phyloP scores from a whole-genome alignment of 2,113 vertebrate genomes.

The Stigmatopora nigra region DNA sequence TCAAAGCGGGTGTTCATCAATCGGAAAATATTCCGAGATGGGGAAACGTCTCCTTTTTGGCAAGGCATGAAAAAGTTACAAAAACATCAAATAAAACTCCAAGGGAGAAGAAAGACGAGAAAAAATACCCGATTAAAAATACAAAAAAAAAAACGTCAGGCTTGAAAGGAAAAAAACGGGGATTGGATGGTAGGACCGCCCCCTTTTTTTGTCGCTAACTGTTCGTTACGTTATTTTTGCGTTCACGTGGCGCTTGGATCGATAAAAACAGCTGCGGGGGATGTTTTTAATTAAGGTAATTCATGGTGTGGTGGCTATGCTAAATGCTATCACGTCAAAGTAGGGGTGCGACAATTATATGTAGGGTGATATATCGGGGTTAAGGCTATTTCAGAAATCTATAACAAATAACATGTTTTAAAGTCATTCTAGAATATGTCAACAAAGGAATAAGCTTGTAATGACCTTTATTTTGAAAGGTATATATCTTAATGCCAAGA shows the following conservation, averaged over 20 bases:
- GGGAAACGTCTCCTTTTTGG: constrained; percentile 62
- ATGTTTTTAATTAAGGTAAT: constrained; percentile 74
- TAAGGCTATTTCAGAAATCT: too few relatives aligned
- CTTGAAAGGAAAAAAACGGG: constrained; percentile 47
- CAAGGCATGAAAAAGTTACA: constrained; percentile 71
- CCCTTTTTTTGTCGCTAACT: constrained; percentile 44
- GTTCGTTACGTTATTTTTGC: constrained; percentile 60
- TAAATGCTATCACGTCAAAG: constrained; percentile 40
- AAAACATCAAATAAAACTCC: constrained; percentile 64
- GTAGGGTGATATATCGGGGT: too few relatives aligned
- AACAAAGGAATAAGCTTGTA: too few relatives aligned
- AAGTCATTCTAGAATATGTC: too few relatives aligned
- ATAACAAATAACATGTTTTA: too few relatives aligned
- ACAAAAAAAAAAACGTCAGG: constrained; percentile 56
- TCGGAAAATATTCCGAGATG: constrained; percentile 68
- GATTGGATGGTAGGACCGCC: constrained; percentile 36
- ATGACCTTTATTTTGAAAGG: too few relatives aligned
- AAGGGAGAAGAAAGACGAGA: constrained; percentile 34
- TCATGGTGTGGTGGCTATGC: constrained; percentile 58
- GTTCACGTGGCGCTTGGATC: constrained; percentile 55
- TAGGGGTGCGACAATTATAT: too few relatives aligned
- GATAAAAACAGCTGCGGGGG: constrained; percentile 65
- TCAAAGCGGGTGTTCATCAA: constrained; percentile 77
- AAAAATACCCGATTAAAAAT: constrained; percentile 63
- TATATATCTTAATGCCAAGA: too few relatives aligned